Base-by-base conservation (phyloP, 2,797 vertebrate genomes). In the Chaenodraco wilsoni region DNA sequence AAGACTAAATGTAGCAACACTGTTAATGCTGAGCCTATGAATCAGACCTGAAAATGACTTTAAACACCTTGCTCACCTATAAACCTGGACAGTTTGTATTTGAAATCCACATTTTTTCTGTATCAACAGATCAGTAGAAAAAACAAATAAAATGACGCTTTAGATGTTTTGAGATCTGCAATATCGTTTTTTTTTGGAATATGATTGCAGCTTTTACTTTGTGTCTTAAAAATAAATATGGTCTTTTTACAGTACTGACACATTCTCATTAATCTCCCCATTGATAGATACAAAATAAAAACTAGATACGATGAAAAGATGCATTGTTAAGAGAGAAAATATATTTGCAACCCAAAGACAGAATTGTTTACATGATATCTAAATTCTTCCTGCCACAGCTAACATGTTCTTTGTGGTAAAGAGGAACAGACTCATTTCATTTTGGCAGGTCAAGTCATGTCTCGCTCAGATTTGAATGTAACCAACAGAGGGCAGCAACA, bases 401-500 rank as follows among this genome's bases (percentile, higher is more conserved):
- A 5, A 57, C 76, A 58, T 57, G 1, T 27, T 45, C 17, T 43
- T 9, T 64, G 66, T 31, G 14, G 17, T 64, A 69, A 81, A 70
- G 5, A 61, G 65, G 59, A 77, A 73, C 65, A 81, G 41, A 16
- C 57, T 60, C 66, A 45, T 81, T 74, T 68, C 9, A 52, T 14
- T 49, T 14, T 81, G 69, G 44, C 61, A 74, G 77, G 64, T 81
- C 57, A 78, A 60, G 69, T 63, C 63, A 57, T 13, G 55, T 60
- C 49, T 66, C 44, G 17, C 52, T 63, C 60, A 74, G 59, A 62
- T 66, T 43, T 44, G 50, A 69, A 64, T 81, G 40, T 45, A 68
- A 56, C 84, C 88, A 86, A 82, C 43, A 90, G 87, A 87, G 85
- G 85, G 87, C 89, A 89, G 83, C 72, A 77, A 73, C 69, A 60